Evolutionary conservation across 1,140 invertebrate genomes (phyloP).

Genomic region (Zaprionus africanus): DNA sequence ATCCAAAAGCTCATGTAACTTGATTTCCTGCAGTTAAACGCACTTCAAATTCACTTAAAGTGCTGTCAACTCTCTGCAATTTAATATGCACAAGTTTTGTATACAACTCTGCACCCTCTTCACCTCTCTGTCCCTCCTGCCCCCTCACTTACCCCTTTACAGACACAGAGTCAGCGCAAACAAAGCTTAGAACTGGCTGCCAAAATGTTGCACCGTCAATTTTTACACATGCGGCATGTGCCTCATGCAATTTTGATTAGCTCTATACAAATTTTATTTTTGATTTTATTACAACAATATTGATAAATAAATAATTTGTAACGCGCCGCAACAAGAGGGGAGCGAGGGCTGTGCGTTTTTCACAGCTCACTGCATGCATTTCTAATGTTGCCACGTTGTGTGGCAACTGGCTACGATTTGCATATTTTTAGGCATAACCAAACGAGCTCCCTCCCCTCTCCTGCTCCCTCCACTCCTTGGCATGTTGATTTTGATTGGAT

Average conservation of each 20-base stretch:
- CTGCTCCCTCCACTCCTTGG: neutral
- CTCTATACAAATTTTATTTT: constrained; percentile 66
- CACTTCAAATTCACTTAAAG: neutral
- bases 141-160: neutral
- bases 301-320: constrained; percentile 62
- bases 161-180: constrained; percentile 40
- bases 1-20: neutral
- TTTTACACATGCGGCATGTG: constrained; percentile 30
- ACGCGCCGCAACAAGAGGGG: neutral
- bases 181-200: constrained; percentile 64
- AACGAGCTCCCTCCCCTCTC: neutral
- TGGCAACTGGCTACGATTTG: constrained; percentile 48
- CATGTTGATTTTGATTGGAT: constrained; percentile 58
- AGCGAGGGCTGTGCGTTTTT: constrained; percentile 1
- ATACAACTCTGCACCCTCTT: neutral
- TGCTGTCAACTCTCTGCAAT: neutral
- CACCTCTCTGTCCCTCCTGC: neutral
- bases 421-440: constrained; percentile 69
- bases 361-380: constrained; percentile 62
- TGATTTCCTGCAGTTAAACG: neutral
- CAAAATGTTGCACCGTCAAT: constrained; percentile 14
- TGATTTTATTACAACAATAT: constrained; percentile 73
- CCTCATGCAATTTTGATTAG: constrained; percentile 67
- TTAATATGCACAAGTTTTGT: neutral
- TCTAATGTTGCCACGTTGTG: constrained; percentile 44